Conservation (phyloP, 2,888 invertebrate genomes). For the Tanaodytes sp. region DNA sequence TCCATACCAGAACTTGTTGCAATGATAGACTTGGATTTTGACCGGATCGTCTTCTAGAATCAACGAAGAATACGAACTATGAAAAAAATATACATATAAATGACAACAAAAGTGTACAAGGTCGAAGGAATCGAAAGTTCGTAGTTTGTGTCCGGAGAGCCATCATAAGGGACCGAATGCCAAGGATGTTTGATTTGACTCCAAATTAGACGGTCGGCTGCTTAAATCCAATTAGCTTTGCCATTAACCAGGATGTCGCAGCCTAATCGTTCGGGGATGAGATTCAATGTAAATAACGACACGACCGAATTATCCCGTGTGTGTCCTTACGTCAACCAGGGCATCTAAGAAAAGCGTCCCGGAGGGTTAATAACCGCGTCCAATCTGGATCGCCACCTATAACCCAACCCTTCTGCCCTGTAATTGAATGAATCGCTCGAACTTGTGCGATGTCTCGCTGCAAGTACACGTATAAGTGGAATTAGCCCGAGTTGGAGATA, state of each 20-base stretch:
- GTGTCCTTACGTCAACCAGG: constrained; percentile 55
- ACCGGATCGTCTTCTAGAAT: background rate
- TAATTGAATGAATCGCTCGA: constrained; percentile 45
- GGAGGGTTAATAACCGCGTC: constrained; percentile 63
- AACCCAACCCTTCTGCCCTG: constrained; percentile 58
- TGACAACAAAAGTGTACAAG: too few species aligned
- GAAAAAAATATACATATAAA: too few species aligned
- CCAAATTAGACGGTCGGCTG: background rate
- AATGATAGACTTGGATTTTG: constrained; percentile 17
- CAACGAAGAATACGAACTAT: too few species aligned
- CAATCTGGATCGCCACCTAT: constrained; percentile 70
- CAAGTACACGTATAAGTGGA: background rate
- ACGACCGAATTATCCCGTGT: constrained; percentile 49
- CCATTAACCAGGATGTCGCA: constrained; percentile 42
- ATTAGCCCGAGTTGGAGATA: too few species aligned
- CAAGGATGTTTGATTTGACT: too few species aligned
- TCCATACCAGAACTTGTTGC: constrained; percentile 27
- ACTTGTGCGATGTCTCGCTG: constrained; percentile 4
- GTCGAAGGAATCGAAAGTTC: too few species aligned
- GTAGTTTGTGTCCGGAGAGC: too few species aligned
- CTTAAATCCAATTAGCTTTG: constrained; percentile 44
- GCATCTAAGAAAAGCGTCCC: constrained; percentile 65
- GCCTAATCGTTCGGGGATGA: constrained; percentile 41
- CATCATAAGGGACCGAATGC: too few species aligned
- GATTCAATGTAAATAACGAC: constrained; percentile 55